Evolutionary conservation across 2,113 vertebrate genomes (phyloP), one percentile per base, ranked within the genome.

Genomic region (Cephalopterus ornatus): DNA sequence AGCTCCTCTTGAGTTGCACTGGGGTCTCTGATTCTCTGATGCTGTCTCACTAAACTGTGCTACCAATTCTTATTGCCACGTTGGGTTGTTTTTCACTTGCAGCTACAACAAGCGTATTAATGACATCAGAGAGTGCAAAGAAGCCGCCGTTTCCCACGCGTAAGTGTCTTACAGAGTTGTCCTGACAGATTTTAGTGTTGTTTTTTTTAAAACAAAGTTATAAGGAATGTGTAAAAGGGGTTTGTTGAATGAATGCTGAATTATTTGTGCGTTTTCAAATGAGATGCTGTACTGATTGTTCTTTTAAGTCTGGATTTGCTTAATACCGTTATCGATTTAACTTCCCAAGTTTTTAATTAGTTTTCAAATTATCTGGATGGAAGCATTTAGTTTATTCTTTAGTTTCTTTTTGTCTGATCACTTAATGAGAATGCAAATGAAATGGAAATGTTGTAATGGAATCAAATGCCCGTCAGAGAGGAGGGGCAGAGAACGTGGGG

Each of bases 61-160:
- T 71, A 0, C 41, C 32, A 7, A 8, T 80, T 27, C 20, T 72
- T 61, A 13, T 8, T 11, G 14, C 16, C 2, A 0, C 23, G 9
- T 46, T 42, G 81, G 19, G 8, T 49, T 97, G 86, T 56, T 96
- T 93, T 92, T 94, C 47, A 33, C 39, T 88, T 88, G 47, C 94
- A 99, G 99, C n/a, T 99, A 99, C 98, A 99, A 99, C 98, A 99
- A 99, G 80, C 99, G 99, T 52, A 99, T 99, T 93, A 99, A 99
- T 75, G 99, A 99, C 98, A 99, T 99, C 97, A 97, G 99, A 96
- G 99, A 99, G 95, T 99, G 99, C 97, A 99, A 99, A 96, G 99
- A 99, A 88, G 98, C 99, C 63, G 99, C 99, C 61, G 98, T 99
- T 91, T 99, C 99, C 52, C 99, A 99, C 27, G 99, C 99, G 99